Evolutionary conservation across 2,113 vertebrate species (phyloP), one percentile per base, ranked within the genome.

Genomic region (Dasypus novemcinctus): DNA sequence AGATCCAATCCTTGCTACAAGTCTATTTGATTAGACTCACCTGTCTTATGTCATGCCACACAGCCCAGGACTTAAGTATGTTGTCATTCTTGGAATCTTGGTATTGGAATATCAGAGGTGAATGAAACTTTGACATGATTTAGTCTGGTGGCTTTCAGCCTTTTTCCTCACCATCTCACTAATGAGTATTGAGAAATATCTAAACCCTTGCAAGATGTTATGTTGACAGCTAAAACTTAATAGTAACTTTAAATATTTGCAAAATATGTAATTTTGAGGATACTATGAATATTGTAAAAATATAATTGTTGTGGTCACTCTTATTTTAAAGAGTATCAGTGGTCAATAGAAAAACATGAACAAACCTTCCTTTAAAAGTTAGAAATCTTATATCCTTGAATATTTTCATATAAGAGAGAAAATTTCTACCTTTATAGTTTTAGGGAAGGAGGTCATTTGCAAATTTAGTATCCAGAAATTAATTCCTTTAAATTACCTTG

Each of bases 381-480:
- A 83, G n/a, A 61, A 71, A 94, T 92, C 31, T 74, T 84, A 38
- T 0, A 38, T 87, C 49, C 38, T 57, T 80, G 54, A 69, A 71
- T 74, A 41, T 92, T 84, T 93, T 92, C 17, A 57, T 80, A 23
- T 0, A 75, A 86, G 71, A 86, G 66, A 94, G 63, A 93, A 61
- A 57, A 52, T 79, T 74, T 93, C 66, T 72, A 12, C 5, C 4
- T 38, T 88, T 11, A 71, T 6, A 54, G 5, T 83, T 94, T 90
- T 49, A 87, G 36, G 38, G 15, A 94, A 90, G 33, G 17, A 90
- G 23, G 57, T 94, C 21, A 90, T 92, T 92, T 90, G 71, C 66
- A 54, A 84, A 79, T 57, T 92, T 92, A 90, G 29, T 69, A 86
- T 66, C 54, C n/a, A 89, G 25, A 93, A 92, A 61, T 78, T 20